Base-by-base conservation (phyloP, 2,797 vertebrate genomes). In the Harpagifer antarcticus region DNA sequence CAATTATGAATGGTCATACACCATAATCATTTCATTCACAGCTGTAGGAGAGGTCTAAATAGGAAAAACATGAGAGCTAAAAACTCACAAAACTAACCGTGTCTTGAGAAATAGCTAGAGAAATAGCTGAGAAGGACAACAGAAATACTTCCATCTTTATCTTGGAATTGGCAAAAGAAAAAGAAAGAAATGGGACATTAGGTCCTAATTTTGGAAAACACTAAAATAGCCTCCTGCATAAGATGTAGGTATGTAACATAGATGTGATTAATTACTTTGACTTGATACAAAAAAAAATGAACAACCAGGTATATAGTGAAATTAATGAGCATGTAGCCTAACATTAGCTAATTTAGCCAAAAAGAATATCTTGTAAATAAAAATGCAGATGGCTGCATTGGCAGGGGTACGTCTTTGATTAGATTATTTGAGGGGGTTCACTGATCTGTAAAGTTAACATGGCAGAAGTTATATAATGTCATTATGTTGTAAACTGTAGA, bases 1-100 rank as follows among this genome's bases (percentile, higher is more conserved):
- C 85, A 87, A 75, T 82, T 67, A 67, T 33, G 64, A 74, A 64
- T 44, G 54, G 43, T 80, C 77, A 58, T 11, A 47, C 66, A 69
- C 23, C 27, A 40, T 77, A 16, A 3, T 33, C 73, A 71, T 75
- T 82, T 55, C 57, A 79, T 57, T 43, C 55, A 54, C 19, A 50
- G 75, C 70, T 48, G 59, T 62, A 17, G 37, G 50, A 59, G 55
- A 11, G 44, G 31, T 45, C 54, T 57, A 49, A 53, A 56, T 61
- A 7, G 43, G 72, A 79, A 71, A 6, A 27, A 44, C 60, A 37
- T 9, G 6, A 9, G 33, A 50, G 23, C 19, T 15, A 52, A 43
- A 52, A 69, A 54, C 53, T 77, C 74, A 72, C 42, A 13, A 68
- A 5, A 69, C n/a, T 5, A 16, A 65, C 20, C 11, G 13, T 11